Conservation (phyloP, 2,888 invertebrate species). For the Linnaemya tessellans region DNA sequence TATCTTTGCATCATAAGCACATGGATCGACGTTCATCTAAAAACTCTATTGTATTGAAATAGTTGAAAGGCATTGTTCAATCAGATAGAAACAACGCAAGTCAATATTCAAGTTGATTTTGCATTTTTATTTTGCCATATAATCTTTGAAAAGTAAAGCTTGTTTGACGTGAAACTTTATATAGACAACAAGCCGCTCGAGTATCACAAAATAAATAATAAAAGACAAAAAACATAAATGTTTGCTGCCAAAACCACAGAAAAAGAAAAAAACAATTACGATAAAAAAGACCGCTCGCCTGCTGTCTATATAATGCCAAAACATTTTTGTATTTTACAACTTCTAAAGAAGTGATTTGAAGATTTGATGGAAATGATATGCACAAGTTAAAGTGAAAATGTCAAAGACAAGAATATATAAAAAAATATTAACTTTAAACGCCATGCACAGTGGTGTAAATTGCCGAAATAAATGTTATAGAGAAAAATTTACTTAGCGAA, state of each 20-base stretch:
- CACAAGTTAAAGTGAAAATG: conserved; percentile 25
- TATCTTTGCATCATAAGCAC: conserved; percentile 16
- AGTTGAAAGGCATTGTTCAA: conserved; percentile 53
- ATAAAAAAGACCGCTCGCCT: conserved; percentile 20
- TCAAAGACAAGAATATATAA: conserved; percentile 16
- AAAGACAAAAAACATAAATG: conserved; percentile 39
- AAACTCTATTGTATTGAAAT: conserved; percentile 49
- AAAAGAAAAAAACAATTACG: neutral
- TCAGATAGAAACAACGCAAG: conserved; percentile 47
- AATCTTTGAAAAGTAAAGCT: conserved; percentile 7
- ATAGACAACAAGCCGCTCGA: conserved; percentile 35
- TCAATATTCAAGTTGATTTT: conserved; percentile 28
- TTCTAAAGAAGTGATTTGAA: conserved; percentile 61
- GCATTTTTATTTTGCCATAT: conserved; percentile 10
- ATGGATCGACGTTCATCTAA: conserved; percentile 21
- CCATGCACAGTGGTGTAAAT: neutral
- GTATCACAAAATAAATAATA: conserved; percentile 41
- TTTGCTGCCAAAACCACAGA: conserved; percentile 26
- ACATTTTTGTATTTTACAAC: conserved; percentile 34
- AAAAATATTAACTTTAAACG: neutral
- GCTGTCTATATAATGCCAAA: conserved; percentile 43
- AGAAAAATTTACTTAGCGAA: no score
- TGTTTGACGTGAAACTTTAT: conserved; percentile 39
- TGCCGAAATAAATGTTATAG: neutral
- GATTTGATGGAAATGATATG: conserved; percentile 69